Conservation (phyloP, 2,113 vertebrate species). For the Mesembrinibis cayennensis region DNA sequence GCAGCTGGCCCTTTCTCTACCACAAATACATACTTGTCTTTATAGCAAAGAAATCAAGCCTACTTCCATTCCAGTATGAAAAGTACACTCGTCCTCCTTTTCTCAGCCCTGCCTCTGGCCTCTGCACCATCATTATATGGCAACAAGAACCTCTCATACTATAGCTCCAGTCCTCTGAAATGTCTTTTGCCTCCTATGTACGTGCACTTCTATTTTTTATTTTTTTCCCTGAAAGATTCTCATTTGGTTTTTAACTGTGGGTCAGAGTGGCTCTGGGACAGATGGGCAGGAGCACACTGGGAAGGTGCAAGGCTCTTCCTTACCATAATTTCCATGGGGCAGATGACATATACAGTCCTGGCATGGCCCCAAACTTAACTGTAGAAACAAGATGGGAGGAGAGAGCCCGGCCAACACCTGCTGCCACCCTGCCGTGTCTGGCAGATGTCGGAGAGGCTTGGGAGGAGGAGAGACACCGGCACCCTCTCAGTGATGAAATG, state of each 20-base stretch:
- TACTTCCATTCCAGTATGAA: background rate
- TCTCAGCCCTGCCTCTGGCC: background rate
- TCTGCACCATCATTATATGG: background rate
- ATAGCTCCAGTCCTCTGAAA: background rate
- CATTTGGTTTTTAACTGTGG: background rate
- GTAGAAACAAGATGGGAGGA: background rate
- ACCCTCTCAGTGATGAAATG: background rate
- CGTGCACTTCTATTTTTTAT: background rate
- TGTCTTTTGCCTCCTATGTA: background rate
- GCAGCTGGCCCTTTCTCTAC: background rate
- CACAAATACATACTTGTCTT: background rate
- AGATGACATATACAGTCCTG: background rate
- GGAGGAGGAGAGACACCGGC: background rate
- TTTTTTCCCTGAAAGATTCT: background rate
- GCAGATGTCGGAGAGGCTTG: background rate
- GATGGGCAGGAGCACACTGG: background rate
- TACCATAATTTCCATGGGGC: background rate
- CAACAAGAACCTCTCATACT: background rate
- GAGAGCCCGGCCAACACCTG: background rate
- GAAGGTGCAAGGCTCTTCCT: background rate
- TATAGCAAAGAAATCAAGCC: background rate
- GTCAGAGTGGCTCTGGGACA: background rate
- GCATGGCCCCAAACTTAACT: background rate
- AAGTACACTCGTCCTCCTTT: background rate
- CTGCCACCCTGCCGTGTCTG: background rate